phyloP scores from a whole-genome alignment of 2,113 vertebrate species.

The Thamnaconus septentrionalis region DNA sequence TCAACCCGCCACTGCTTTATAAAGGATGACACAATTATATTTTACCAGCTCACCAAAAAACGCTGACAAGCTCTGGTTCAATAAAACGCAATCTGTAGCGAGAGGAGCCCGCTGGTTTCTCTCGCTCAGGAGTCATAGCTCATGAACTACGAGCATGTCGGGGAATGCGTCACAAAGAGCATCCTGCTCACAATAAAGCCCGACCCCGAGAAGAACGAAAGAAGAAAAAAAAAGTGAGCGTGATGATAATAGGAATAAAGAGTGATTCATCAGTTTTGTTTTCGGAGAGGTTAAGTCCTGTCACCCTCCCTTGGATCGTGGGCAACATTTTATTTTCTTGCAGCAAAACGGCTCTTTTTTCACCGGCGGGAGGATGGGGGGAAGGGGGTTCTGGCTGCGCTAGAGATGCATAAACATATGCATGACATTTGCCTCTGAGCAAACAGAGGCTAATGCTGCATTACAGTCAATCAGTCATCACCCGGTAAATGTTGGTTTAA shows the following conservation, averaged over 20 bases:
- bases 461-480: conserved; percentile 62
- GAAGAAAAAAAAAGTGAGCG: conserved; percentile 18
- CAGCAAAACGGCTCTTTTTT: conserved; percentile 9
- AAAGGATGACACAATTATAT: conserved; percentile 84
- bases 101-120: conserved; percentile 47
- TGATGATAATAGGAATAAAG: conserved; percentile 32
- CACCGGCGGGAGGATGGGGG: too few relatives aligned
- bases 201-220: conserved; percentile 15
- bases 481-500: conserved; percentile 57
- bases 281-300: conserved; percentile 6
- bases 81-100: conserved; percentile 73
- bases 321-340: conserved; percentile 3
- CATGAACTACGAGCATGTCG: conserved; percentile 51
- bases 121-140: conserved; percentile 59
- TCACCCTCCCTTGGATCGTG: background rate
- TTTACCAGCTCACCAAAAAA: conserved; percentile 79
- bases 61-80: conserved; percentile 76
- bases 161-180: conserved; percentile 39
- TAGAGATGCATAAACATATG: conserved; percentile 42
- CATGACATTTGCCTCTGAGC: conserved; percentile 46
- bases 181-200: conserved; percentile 50
- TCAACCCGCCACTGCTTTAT: conserved; percentile 79
- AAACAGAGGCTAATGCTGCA: conserved; percentile 63
- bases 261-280: conserved; percentile 36
- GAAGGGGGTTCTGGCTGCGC: background rate